phyloP scores from a whole-genome alignment of 2,113 vertebrate species.

The Equus quagga region DNA sequence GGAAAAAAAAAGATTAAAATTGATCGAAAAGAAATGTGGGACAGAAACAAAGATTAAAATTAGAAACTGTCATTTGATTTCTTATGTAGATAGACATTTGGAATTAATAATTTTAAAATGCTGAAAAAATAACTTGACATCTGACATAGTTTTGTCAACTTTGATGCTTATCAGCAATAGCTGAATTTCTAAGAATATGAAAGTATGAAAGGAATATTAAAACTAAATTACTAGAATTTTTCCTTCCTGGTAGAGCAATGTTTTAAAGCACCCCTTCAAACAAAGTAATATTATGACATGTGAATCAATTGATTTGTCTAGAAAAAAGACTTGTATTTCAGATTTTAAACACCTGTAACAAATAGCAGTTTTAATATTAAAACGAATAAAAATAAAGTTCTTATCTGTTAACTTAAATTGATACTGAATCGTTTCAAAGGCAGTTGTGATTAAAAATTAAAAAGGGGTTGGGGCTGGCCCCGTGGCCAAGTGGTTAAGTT shows the following conservation, averaged over 20 bases:
- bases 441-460: conserved; percentile 39
- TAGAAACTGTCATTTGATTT: conserved; percentile 12
- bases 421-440: conserved; percentile 44
- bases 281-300: conserved; percentile 46
- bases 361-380: conserved; percentile 41
- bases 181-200: conserved; percentile 39
- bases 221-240: conserved; percentile 39
- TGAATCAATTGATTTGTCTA: conserved; percentile 36
- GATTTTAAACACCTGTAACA: conserved; percentile 18
- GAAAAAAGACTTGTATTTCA: conserved; percentile 42
- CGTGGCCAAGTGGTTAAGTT: no score
- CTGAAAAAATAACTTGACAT: conserved; percentile 20
- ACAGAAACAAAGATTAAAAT: conserved; percentile 50
- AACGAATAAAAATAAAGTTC: conserved; percentile 25
- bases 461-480: neutral
- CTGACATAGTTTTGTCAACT: neutral
- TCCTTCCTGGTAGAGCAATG: neutral
- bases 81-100: neutral
- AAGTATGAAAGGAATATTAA: conserved; percentile 49
- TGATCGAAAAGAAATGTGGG: no score
- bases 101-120: conserved; percentile 59
- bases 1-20: conserved; percentile 11
- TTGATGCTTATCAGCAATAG: neutral
- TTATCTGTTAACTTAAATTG: conserved; percentile 31
- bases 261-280: conserved; percentile 51